These are phyloP conservation scores for Muscidifurax raptorellus DNA, from an alignment of 1,140 invertebrate genomes.

Conservation along the genomic window DNA sequence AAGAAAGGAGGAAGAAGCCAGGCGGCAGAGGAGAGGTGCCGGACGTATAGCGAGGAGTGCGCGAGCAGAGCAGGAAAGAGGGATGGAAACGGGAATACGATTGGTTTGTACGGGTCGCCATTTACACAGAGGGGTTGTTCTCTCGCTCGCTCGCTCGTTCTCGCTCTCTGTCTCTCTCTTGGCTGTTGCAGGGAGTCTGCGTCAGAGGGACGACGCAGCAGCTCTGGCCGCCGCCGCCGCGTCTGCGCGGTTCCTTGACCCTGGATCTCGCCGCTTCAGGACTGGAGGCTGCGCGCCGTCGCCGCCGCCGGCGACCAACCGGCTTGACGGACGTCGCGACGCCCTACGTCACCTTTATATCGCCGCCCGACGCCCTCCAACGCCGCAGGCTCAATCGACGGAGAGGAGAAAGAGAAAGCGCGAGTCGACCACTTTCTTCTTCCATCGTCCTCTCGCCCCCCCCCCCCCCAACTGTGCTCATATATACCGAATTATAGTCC, in stretches of 20 bases:
- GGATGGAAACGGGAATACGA: constrained; percentile 76
- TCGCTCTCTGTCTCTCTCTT: constrained; percentile 36
- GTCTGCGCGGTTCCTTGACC: constrained; percentile 74
- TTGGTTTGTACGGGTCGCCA: constrained; percentile 76
- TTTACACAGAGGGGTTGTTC: constrained; percentile 67
- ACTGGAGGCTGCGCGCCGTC: constrained; percentile 53
- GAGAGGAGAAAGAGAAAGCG: background rate
- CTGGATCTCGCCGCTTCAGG: constrained; percentile 55
- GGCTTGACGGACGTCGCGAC: constrained; percentile 74
- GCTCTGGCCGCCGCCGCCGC: constrained; percentile 1
- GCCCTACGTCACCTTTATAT: constrained; percentile 73
- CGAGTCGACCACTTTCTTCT: background rate
- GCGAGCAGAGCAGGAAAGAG: constrained; percentile 65
- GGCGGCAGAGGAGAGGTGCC: constrained; percentile 49
- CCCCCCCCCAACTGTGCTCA: too few relatives aligned
- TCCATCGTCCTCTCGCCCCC: too few relatives aligned
- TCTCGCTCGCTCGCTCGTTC: constrained; percentile 32
- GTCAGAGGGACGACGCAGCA: constrained; percentile 48
- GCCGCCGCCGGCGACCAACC: constrained; percentile 67
- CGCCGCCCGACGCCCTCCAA: constrained; percentile 62
- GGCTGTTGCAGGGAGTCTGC: constrained; percentile 69
- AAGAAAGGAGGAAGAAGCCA: constrained; percentile 30
- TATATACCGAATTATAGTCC: too few relatives aligned
- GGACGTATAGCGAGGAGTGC: constrained; percentile 56
- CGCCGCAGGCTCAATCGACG: constrained; percentile 42